Evolutionary conservation across 2,113 vertebrate species (phyloP).

Genomic region (Grallaria varia): DNA sequence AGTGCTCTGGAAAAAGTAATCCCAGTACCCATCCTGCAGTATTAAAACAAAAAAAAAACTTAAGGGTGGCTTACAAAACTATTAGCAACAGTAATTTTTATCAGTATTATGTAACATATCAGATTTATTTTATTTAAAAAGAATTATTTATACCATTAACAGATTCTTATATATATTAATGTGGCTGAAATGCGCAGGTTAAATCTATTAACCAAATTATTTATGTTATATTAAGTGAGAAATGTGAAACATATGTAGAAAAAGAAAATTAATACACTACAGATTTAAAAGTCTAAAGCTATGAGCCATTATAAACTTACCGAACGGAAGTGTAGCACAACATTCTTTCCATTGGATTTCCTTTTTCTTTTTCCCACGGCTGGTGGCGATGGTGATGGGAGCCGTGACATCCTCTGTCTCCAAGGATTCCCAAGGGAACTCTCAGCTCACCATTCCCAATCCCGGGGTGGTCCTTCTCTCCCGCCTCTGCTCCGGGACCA

Average conservation of each 20-base stretch:
- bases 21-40: conserved; percentile 46
- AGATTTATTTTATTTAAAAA: conserved; percentile 89
- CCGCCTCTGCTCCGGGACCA: not conserved
- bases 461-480: not conserved
- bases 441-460: not conserved
- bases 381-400: conserved; percentile 19
- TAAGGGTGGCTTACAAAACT: conserved; percentile 73
- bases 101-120: conserved; percentile 87
- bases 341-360: conserved; percentile 38
- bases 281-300: conserved; percentile 79
- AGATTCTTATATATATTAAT: conserved; percentile 85
- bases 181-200: conserved; percentile 84
- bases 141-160: conserved; percentile 87
- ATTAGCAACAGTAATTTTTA: conserved; percentile 74
- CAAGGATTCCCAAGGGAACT: not conserved
- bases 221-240: conserved; percentile 83
- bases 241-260: conserved; percentile 81
- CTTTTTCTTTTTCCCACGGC: not conserved
- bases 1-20: not conserved
- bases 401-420: not conserved
- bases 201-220: conserved; percentile 86
- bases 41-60: conserved; percentile 15
- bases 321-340: conserved; percentile 72
- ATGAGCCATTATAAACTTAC: conserved; percentile 75
- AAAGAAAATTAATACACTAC: conserved; percentile 72